Base-by-base conservation (phyloP, 2,797 vertebrate genomes). In the Aldrovandia affinis region DNA sequence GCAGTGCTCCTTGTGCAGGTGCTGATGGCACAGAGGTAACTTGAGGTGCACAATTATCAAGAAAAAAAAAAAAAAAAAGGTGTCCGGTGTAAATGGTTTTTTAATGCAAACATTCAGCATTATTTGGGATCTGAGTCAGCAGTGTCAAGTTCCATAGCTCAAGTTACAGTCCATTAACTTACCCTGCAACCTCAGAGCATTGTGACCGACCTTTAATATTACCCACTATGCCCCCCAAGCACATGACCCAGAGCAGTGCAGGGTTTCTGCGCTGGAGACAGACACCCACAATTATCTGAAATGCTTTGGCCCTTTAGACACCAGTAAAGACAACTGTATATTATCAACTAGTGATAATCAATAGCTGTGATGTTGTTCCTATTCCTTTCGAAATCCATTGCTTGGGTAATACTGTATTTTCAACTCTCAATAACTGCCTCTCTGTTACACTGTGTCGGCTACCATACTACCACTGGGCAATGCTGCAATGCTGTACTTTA, bases 101-200 rank as follows among this genome's bases (percentile, higher is more conserved):
- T 20, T 33, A 28, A 20, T 77, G 73, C 42, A 77, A 12, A n/a
- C 39, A 47, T 77, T 47, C 73, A 77, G 73, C 73, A 77, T 77
- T 47, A 77, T 77, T 77, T 77, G 3, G 14, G 73, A 12, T 42
- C 22, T 47, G 73, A 47, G 42, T 77, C 73, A 77, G 73, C 73
- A 77, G 73, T 12, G 22, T 77, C 73, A 39, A 42, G 42, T 77
- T 77, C 18, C 73, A 47, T 33, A 20, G 6, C 36, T 22, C 42
- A 42, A 2, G 20, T 77, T 77, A 1, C 73, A 42, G 36, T 22
- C 33, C 68, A 10, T 42, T 25, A 42, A 10, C 15, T 22, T 39
- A 1, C 6, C 68, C 68, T 42, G 68, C 36, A 18, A 42, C 33
- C 68, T 68, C 28, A 4, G 30, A 73, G 36, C 47, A 6, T 50